These are phyloP conservation scores for Maniola jurtina DNA, from an alignment of 1,140 invertebrate species.

Conservation along the genomic window DNA sequence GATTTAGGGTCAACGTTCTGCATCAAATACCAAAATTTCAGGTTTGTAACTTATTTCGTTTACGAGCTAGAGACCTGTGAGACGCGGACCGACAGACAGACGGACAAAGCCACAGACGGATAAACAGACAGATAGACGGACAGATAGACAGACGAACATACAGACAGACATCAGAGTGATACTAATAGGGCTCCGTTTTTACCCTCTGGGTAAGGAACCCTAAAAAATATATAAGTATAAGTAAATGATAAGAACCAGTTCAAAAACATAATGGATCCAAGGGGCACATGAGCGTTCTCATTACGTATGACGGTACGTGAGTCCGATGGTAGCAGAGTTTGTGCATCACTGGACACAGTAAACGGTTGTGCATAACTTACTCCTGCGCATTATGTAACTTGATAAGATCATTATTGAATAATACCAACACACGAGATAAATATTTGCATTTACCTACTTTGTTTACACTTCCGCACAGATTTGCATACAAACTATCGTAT, in stretches of 20 bases:
- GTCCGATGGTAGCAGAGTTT: slow-evolving; percentile 7
- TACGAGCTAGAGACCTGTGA: no score
- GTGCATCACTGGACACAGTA: slow-evolving; percentile 6
- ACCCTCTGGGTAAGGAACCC: no score
- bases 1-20: no score
- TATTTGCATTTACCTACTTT: slow-evolving; percentile 6
- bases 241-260: background rate
- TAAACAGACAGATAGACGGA: background rate
- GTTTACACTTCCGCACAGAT: background rate
- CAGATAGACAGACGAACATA: background rate
- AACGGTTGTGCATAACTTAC: background rate
- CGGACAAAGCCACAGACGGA: no score
- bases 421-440: slow-evolving; percentile 5
- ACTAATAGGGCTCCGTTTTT: no score
- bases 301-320: background rate
- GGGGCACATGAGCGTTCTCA: background rate
- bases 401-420: slow-evolving; percentile 2
- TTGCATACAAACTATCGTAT: background rate
- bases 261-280: background rate
- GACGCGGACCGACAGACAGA: no score
- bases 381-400: slow-evolving; percentile 1
- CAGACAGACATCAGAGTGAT: no score
- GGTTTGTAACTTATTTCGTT: no score
- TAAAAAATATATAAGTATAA: background rate
- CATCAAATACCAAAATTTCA: no score